Evolutionary conservation across 2,797 vertebrate genomes (phyloP).

Genomic region (Lerista edwardsae): DNA sequence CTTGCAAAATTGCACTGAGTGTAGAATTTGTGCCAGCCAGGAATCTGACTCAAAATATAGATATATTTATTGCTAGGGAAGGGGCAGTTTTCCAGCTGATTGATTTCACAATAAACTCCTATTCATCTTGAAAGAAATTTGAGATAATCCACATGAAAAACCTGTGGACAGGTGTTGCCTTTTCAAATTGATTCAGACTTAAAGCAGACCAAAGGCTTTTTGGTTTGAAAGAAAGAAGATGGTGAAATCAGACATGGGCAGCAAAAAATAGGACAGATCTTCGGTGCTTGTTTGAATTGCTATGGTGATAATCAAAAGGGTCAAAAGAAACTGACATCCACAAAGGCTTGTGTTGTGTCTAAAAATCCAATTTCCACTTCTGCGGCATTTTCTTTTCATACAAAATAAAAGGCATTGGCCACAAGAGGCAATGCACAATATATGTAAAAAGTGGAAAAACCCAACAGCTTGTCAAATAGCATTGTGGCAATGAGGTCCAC

Average conservation of each 20-base stretch:
- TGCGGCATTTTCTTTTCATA: constrained; percentile 42
- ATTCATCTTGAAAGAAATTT: neutral
- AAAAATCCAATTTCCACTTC: neutral
- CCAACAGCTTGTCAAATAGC: constrained; percentile 1
- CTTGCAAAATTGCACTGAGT: neutral
- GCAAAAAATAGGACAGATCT: constrained; percentile 18
- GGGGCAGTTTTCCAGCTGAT: neutral
- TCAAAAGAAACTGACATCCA: constrained; percentile 11
- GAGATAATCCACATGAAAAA: neutral
- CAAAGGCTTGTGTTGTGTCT: constrained; percentile 20
- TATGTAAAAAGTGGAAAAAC: neutral
- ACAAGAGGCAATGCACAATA: neutral
- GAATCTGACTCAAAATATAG: neutral
- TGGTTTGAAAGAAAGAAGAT: neutral
- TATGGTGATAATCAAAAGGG: constrained; percentile 16
- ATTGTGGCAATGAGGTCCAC: neutral
- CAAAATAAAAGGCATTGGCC: neutral
- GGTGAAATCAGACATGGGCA: constrained; percentile 31
- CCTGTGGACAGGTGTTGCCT: neutral
- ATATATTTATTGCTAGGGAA: neutral
- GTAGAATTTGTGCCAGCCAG: neutral
- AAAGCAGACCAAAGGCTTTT: neutral
- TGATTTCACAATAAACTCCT: neutral
- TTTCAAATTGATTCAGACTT: constrained; percentile 22
- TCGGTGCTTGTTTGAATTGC: constrained; percentile 4